Percentiles rank a stretch among this genome's conserved stretches.
Evolutionary conservation across 2,113 vertebrate species (phyloP).

Genomic region (Vulpes lagopus): DNA sequence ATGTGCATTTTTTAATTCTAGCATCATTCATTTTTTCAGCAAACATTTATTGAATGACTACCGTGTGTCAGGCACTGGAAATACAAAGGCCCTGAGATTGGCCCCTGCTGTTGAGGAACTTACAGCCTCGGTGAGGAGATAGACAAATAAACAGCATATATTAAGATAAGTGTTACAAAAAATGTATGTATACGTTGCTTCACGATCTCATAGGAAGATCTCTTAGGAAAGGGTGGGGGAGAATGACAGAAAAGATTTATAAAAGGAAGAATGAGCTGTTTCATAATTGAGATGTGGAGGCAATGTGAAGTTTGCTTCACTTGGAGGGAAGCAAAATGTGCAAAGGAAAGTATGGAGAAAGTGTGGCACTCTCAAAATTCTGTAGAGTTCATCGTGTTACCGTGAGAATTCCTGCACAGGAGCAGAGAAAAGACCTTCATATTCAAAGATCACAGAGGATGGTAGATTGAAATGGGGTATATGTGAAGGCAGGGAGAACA

Average conservation of each 20-base stretch:
- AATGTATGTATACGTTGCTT: slow-evolving; percentile 23
- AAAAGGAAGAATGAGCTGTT: slow-evolving; percentile 28
- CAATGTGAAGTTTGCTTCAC: slow-evolving; percentile 16
- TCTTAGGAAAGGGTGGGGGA: slow-evolving; percentile 43
- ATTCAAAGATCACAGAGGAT: background rate
- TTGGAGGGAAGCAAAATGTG: background rate
- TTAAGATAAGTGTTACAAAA: slow-evolving; percentile 55
- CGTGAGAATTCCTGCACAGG: background rate
- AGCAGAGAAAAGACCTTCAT: slow-evolving; percentile 5
- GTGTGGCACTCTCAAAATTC: background rate
- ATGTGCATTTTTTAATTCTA: slow-evolving; percentile 55
- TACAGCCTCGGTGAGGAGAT: slow-evolving; percentile 69
- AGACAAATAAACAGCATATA: slow-evolving; percentile 53
- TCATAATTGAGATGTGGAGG: slow-evolving; percentile 21
- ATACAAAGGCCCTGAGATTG: slow-evolving; percentile 67
- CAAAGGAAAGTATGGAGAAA: background rate
- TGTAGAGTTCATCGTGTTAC: background rate
- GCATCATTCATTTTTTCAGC: slow-evolving; percentile 74
- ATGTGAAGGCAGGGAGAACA: background rate
- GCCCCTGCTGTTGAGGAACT: slow-evolving; percentile 75
- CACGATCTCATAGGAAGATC: background rate
- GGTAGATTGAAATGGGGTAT: background rate
- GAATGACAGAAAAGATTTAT: background rate
- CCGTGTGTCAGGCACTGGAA: slow-evolving; percentile 69
- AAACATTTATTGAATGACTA: slow-evolving; percentile 73